phyloP scores from a whole-genome alignment of 2,113 vertebrate genomes.

The Hippocampus mohnikei region DNA sequence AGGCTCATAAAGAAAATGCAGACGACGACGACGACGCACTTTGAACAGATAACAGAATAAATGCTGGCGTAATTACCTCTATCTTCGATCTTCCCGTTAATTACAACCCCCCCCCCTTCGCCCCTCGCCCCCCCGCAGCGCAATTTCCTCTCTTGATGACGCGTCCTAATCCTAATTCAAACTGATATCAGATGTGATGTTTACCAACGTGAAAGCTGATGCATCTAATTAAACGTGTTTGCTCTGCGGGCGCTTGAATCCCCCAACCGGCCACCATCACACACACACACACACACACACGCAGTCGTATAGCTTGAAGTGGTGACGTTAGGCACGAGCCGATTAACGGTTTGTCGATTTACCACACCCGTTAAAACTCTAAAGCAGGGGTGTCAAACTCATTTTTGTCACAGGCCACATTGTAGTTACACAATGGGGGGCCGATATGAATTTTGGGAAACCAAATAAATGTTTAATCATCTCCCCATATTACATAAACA shows the following conservation, averaged over 20 bases:
- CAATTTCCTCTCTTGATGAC: slow-evolving; percentile 20
- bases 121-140: neutral
- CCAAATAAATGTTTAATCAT: too few relatives aligned
- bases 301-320: neutral
- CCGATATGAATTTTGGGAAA: too few relatives aligned
- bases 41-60: slow-evolving; percentile 25
- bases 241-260: slow-evolving; percentile 25
- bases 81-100: slow-evolving; percentile 39
- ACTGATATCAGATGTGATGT: slow-evolving; percentile 48
- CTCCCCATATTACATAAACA: too few relatives aligned
- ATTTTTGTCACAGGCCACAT: too few relatives aligned
- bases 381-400: too few relatives aligned
- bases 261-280: neutral
- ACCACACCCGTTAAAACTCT: too few relatives aligned
- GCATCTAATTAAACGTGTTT: slow-evolving; percentile 48
- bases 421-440: too few relatives aligned
- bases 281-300: slow-evolving; percentile 3
- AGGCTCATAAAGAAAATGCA: slow-evolving; percentile 6
- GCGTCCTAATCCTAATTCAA: slow-evolving; percentile 43
- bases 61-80: slow-evolving; percentile 34
- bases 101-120: neutral
- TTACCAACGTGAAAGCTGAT: slow-evolving; percentile 36
- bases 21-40: slow-evolving; percentile 4
- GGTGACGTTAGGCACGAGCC: too few relatives aligned
- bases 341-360: too few relatives aligned